phyloP scores from a whole-genome alignment of 2,888 invertebrate species.

The Mythimna pallens region DNA sequence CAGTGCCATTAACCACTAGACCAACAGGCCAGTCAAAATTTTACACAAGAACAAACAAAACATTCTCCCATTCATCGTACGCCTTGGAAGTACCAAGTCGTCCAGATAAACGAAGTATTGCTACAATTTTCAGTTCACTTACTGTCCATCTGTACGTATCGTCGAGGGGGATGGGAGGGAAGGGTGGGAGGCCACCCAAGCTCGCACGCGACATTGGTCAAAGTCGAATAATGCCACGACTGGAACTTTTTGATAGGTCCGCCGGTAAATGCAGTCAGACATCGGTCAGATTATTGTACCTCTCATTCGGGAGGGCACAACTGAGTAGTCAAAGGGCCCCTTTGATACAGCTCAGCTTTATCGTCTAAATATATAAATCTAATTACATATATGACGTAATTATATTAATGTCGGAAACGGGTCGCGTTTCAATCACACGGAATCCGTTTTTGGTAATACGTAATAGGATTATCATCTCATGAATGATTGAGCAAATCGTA shows the following conservation, averaged over 20 bases:
- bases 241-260: constrained; percentile 81
- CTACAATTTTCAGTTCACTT: constrained; percentile 62
- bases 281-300: constrained; percentile 73
- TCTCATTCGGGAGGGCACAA: constrained; percentile 74
- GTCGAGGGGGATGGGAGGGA: constrained; percentile 31
- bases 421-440: constrained; percentile 55
- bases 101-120: constrained; percentile 51
- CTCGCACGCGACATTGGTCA: constrained; percentile 80
- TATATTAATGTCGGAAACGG: constrained; percentile 65
- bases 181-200: constrained; percentile 39
- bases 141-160: constrained; percentile 59
- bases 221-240: constrained; percentile 73
- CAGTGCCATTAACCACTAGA: too few relatives aligned
- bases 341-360: constrained; percentile 73
- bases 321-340: constrained; percentile 80
- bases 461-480: constrained; percentile 55
- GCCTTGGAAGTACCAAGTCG: constrained; percentile 50
- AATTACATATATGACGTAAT: constrained; percentile 67
- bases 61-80: constrained; percentile 23
- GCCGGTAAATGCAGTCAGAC: constrained; percentile 70
- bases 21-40: too few relatives aligned
- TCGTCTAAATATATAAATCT: constrained; percentile 65
- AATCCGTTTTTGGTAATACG: constrained; percentile 52
- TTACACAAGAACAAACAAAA: constrained; percentile 30
- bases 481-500: constrained; percentile 38